phyloP scores from a whole-genome alignment of 2,797 vertebrate species.

The Hydrophis major region DNA sequence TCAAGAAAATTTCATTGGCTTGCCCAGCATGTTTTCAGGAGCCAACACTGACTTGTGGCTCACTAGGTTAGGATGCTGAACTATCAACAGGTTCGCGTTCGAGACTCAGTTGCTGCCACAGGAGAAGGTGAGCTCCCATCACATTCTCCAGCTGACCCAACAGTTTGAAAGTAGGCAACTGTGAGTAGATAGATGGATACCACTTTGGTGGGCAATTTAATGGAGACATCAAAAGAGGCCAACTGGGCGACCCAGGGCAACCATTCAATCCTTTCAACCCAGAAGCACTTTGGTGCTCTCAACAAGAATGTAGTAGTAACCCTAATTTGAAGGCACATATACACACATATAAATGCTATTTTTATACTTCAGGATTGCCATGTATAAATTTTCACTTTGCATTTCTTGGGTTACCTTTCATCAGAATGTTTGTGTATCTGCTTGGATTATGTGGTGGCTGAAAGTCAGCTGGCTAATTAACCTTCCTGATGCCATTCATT shows the following conservation, averaged over 20 bases:
- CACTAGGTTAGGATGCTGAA: background rate
- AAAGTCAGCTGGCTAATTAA: too few relatives aligned
- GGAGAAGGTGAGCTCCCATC: background rate
- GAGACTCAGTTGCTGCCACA: background rate
- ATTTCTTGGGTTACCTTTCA: background rate
- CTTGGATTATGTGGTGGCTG: background rate
- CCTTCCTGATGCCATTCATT: background rate
- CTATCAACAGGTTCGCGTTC: background rate
- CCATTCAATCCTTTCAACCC: background rate
- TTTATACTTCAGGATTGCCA: background rate
- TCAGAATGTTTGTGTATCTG: background rate
- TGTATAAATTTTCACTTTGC: conserved; percentile 4
- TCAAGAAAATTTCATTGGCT: background rate
- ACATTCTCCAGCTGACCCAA: background rate
- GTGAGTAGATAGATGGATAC: background rate
- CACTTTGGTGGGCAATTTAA: background rate
- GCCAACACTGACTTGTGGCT: background rate
- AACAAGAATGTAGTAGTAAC: background rate
- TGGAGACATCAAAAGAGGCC: background rate
- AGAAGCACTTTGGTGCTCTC: background rate
- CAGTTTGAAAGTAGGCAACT: background rate
- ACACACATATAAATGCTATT: background rate
- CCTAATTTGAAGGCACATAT: background rate
- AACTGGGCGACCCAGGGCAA: background rate
- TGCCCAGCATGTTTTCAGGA: background rate